These are phyloP conservation scores for Agrenia bidenticulata DNA, from an alignment of 2,888 invertebrate species.

Conservation along the genomic window DNA sequence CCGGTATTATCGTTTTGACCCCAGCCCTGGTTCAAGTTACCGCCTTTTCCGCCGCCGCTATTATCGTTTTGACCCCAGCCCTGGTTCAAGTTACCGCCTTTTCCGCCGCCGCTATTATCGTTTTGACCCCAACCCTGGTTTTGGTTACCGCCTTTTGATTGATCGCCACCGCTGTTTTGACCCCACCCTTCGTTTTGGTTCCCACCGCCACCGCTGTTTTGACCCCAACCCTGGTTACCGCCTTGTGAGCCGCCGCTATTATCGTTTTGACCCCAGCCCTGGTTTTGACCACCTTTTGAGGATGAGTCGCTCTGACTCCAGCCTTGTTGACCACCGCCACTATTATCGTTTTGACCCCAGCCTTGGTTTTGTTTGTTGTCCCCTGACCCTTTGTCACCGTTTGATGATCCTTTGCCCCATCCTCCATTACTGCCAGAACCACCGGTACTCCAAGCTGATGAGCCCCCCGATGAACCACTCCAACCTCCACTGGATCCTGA, in stretches of 20 bases:
- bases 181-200: background rate
- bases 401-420: background rate
- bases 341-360: background rate
- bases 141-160: background rate
- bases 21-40: conserved; percentile 1
- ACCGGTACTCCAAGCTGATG: background rate
- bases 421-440: background rate
- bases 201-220: too few species aligned
- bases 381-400: background rate
- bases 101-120: background rate
- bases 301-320: conserved; percentile 19
- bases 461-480: conserved; percentile 4
- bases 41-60: conserved; percentile 1
- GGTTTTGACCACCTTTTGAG: conserved; percentile 1
- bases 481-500: background rate
- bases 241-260: too few species aligned
- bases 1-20: conserved; percentile 2
- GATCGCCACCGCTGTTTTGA: background rate
- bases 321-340: background rate
- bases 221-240: conserved; percentile 11
- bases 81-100: background rate
- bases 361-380: background rate
- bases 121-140: conserved; percentile 4
- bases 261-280: conserved; percentile 3
- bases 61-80: background rate